Base-by-base conservation (phyloP, 2,113 vertebrate species). In the Syngnathus typhle region DNA sequence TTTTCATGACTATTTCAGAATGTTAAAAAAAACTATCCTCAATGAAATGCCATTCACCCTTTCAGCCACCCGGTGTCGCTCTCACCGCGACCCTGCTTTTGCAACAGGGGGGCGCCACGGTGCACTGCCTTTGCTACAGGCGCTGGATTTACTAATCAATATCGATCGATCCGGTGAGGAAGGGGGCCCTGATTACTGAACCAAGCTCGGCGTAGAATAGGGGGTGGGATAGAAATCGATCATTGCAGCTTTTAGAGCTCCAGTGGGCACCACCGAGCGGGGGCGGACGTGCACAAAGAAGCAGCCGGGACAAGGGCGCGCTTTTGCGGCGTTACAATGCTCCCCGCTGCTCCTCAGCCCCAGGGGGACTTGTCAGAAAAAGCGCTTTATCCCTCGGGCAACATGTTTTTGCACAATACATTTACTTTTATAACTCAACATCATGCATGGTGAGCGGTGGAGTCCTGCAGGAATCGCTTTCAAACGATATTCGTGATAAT, bases 161-260 rank as follows among this genome's bases (percentile, higher is more conserved):
- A 92, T 77, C 85, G 87, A 91, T 92, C 91, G 90, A 92, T 91
- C 55, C 83, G 84, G 86, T 82, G 89, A 89, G 90, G 90, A 90
- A 90, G 88, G 91, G 88, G 89, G 89, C 87, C 88, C 90, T 91
- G 90, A 92, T 91, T 91, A 91, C 91, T 90, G 91, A 91, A 90
- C 88, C 90, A 87, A 88, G 87, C 85, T 86, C 88, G 76, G 85
- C 76, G 87, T 85, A 89, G 88, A 91, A 90, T 89, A 86, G 85
- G 85, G 55, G 55, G 55, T 1, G 10, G 23, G 85, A 81, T 80
- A 84, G 78, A 90, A 91, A 92, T 92, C 91, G 83, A 92, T 91
- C 76, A 88, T 85, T 91, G 87, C 90, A 90, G 91, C 90, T 91
- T 92, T 91, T 90, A 91, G 86, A 91, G 89, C 90, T 91, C 88